Conservation (phyloP, 2,113 vertebrate species). For the Ondatra zibethicus region DNA sequence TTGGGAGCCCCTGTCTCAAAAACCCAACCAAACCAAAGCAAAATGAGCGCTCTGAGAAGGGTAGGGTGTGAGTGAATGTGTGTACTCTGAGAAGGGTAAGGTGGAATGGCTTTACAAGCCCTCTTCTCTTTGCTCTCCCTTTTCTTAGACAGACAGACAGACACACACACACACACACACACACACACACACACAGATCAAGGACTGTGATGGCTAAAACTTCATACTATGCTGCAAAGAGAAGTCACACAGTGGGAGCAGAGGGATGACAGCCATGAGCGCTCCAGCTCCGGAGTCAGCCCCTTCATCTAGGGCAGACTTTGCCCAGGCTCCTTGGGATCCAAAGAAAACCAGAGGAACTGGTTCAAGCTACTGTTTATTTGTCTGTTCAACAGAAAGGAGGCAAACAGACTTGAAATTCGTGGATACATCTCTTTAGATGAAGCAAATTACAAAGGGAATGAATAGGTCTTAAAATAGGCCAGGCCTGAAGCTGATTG, state of each 20-base stretch:
- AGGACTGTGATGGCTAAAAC: not conserved
- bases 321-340: not conserved
- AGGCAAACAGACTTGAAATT: slow-evolving; percentile 12
- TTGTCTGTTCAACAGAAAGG: not conserved
- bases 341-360: not conserved
- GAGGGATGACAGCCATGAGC: not conserved
- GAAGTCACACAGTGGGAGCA: not conserved
- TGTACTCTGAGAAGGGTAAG: not conserved
- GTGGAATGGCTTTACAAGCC: not conserved
- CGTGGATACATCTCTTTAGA: not conserved
- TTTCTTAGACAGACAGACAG: not conserved
- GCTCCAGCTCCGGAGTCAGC: not conserved
- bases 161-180: too few species aligned
- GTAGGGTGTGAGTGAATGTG: not conserved
- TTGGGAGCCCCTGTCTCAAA: not conserved
- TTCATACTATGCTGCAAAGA: not conserved
- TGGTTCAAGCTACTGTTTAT: not conserved
- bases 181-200: not conserved
- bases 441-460: slow-evolving; percentile 25
- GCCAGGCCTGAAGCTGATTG: slow-evolving; percentile 29
- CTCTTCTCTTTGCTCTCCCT: not conserved
- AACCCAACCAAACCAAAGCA: not conserved
- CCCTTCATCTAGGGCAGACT: not conserved
- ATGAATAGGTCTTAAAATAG: slow-evolving; percentile 23
- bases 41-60: not conserved